Evolutionary conservation across 2,113 vertebrate genomes (phyloP), one percentile per base, ranked within the genome.

Genomic region (Vidua chalybeata): DNA sequence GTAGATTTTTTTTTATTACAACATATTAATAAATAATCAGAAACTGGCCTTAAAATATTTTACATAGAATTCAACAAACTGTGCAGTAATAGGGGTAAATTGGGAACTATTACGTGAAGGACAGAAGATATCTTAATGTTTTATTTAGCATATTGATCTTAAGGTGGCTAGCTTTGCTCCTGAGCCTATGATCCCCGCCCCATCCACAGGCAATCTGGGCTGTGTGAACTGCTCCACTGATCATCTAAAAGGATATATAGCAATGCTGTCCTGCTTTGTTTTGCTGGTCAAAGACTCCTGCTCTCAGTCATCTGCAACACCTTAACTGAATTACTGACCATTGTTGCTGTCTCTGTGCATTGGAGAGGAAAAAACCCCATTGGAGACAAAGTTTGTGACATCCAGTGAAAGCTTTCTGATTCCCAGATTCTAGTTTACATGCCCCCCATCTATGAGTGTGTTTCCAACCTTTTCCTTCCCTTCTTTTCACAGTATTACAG

Each of bases 351-450:
- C 35, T 45, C 61, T 39, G 19, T 67, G 52, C 28, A 18, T 49
- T 2, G 5, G 8, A 13, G 7, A 5, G 14, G 3, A 8, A 54
- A 54, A 49, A 48, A 35, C 0, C 6, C 20, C 2, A 0, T 26
- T 51, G 56, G 18, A 81, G 54, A 26, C 20, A 76, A 84, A 58
- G 39, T 45, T 63, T 74, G 30, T 66, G 37, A 48, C 51, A 62
- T 69, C 18, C n/a, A 66, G 26, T 21, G 48, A 48, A 45, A 37
- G 26, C 22, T 83, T 76, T 59, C 58, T 58, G 54, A 66, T 41
- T 74, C 21, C 10, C 30, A 83, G 20, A 63, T 63, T 80, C 27
- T 31, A 39, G 35, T 73, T 69, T 75, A 21, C 21, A 14, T 58
- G 45, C 20, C 24, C 8, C 1, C 7, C 15, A 37, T 31, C 41